Percentiles rank a stretch among this genome's conserved stretches.
Evolutionary conservation across 2,888 invertebrate genomes (phyloP).

Genomic region (Eristalis intricaria): DNA sequence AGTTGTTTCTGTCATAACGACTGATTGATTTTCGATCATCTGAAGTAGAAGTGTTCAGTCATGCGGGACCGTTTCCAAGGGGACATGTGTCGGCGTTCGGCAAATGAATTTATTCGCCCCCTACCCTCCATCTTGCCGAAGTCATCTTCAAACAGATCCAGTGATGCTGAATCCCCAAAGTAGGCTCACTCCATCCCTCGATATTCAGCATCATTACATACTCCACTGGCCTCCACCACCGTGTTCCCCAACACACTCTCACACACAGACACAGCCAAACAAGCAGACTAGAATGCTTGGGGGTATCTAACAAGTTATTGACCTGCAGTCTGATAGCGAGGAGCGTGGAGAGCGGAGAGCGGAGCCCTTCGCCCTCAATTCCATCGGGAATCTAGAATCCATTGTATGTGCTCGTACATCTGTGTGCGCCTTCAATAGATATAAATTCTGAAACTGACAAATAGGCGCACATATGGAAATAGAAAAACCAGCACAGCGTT

Average conservation of each 20-base stretch:
- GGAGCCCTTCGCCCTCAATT: not conserved
- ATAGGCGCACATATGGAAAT: not conserved
- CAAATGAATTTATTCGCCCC: conserved; percentile 38
- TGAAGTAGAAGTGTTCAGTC: conserved; percentile 37
- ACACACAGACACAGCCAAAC: not conserved
- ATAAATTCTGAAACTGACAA: not conserved
- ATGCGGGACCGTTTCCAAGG: conserved; percentile 30
- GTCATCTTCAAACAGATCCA: not conserved
- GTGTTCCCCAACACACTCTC: too few relatives aligned
- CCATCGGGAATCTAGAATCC: not conserved
- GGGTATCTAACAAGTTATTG: not conserved
- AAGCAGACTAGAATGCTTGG: not conserved
- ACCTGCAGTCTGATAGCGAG: not conserved
- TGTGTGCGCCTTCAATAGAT: not conserved
- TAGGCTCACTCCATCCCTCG: not conserved
- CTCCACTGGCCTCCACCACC: not conserved
- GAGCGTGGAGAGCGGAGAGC: not conserved
- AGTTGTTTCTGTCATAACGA: conserved; percentile 25
- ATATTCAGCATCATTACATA: not conserved
- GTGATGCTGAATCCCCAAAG: not conserved
- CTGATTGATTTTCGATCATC: conserved; percentile 66
- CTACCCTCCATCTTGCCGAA: not conserved
- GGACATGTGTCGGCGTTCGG: conserved; percentile 44
- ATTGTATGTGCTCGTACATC: not conserved
- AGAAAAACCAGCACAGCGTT: not conserved